Evolutionary conservation across 2,113 vertebrate species (phyloP).

Genomic region (Ondatra zibethicus): DNA sequence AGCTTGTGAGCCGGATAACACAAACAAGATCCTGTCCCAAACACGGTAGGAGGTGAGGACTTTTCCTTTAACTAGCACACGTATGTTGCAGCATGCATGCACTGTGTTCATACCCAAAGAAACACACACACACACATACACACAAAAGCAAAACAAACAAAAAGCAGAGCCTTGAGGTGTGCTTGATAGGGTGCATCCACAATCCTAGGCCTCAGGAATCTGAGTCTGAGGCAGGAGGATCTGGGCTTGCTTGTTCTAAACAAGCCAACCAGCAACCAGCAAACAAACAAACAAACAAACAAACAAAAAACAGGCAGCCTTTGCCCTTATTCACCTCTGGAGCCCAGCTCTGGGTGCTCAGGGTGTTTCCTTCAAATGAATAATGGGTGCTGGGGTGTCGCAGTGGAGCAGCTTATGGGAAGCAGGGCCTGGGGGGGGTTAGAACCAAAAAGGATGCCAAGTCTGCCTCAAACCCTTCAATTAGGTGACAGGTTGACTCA

Average conservation of each 20-base stretch:
- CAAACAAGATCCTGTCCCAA: no score
- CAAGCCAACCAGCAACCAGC: not conserved
- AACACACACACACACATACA: not conserved
- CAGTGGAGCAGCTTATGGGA: not conserved
- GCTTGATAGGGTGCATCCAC: no score
- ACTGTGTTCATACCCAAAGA: not conserved
- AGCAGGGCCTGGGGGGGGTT: not conserved
- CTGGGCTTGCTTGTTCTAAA: not conserved
- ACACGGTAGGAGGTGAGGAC: not conserved
- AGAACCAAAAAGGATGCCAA: not conserved
- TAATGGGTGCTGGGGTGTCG: rapidly evolving
- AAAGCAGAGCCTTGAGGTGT: not conserved
- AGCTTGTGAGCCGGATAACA: not conserved
- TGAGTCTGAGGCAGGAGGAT: not conserved
- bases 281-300: not conserved
- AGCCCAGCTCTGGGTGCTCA: not conserved
- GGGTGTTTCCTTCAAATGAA: not conserved
- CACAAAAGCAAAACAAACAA: not conserved
- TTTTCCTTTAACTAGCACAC: no score
- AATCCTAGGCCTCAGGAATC: not conserved
- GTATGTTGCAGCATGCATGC: not conserved
- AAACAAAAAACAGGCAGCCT: no score
- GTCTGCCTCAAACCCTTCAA: rapidly evolving
- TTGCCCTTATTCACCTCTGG: not conserved
- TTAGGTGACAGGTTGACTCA: not conserved